Base-by-base conservation (phyloP, 2,797 vertebrate species). In the Thamnophis elegans region DNA sequence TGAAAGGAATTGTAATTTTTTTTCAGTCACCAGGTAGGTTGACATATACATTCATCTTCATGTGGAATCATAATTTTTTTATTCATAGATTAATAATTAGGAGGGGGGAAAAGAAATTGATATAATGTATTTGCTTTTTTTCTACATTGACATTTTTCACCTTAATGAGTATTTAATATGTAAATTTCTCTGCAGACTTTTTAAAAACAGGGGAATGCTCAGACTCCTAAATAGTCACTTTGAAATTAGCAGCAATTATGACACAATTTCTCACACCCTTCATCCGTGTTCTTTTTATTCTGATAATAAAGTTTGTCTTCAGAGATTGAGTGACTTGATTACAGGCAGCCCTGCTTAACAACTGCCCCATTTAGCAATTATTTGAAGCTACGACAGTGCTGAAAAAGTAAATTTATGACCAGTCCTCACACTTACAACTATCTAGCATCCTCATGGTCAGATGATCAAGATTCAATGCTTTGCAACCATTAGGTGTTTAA, bases 141-240 rank as follows among this genome's bases (percentile, higher is more conserved):
- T 51, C 91, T 88, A 60, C 36, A 85, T 87, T 96, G 93, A 94
- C 92, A 95, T 95, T 97, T 96, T 97, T 96, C 91, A 96, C 91
- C 91, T 95, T 96, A 95, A 97, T 95, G 93, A 96, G 92, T 91
- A 95, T 92, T 96, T 96, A 96, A 97, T 96, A 96, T 96, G 95
- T 95, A 97, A 97, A 97, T 96, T 95, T 95, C 94, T 93, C 3
- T 92, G 90, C 91, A 92, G 93, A 89, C 22, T 95, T 92, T 94
- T 32, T 13, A 36, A 95, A 95, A 95, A 95, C 73, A 94, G 1
- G 82, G 36, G 0, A 0, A 94, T 62, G 25, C 0, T 92, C 94
- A 73, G 91, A 42, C 32, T 88, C 54, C 92, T 93, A 94, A 92
- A 92, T 93, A 93, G 93, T 94, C 55, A 73, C 55, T 89, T 94